phyloP scores from a whole-genome alignment of 2,113 vertebrate genomes.

The Chloropsis hardwickii region DNA sequence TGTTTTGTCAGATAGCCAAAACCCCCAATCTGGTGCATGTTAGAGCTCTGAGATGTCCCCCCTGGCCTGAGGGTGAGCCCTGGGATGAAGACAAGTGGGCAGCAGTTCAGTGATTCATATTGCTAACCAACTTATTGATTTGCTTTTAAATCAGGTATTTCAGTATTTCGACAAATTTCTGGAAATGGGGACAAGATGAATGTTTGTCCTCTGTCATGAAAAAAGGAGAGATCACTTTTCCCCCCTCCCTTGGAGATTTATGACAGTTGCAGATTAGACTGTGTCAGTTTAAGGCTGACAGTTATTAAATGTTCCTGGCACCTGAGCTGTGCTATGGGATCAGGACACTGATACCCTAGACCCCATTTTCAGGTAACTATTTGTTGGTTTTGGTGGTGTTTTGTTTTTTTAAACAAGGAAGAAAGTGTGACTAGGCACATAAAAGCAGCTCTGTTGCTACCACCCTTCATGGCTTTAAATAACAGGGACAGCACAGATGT shows the following conservation, averaged over 20 bases:
- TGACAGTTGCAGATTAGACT: neutral
- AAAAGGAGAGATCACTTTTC: neutral
- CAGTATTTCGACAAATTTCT: neutral
- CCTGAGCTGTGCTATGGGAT: neutral
- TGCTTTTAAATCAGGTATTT: neutral
- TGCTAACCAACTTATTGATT: neutral
- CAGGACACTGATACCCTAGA: neutral
- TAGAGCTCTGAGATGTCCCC: neutral
- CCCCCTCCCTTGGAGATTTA: neutral
- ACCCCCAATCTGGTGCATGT: neutral
- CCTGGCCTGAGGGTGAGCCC: conserved; percentile 19
- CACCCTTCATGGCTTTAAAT: conserved; percentile 47
- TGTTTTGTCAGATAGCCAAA: neutral
- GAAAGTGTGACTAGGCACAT: conserved; percentile 36
- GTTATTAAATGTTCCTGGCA: neutral
- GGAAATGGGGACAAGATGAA: neutral
- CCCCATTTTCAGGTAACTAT: neutral
- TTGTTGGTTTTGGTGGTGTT: neutral
- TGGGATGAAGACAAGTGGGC: neutral
- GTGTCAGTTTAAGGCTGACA: neutral
- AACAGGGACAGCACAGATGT: conserved; percentile 66
- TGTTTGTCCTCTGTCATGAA: neutral
- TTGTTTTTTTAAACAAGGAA: neutral
- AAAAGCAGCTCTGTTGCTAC: conserved; percentile 43
- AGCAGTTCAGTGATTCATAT: neutral